Conservation (phyloP, 2,888 invertebrate species). For the Polydrusus cervinus region DNA sequence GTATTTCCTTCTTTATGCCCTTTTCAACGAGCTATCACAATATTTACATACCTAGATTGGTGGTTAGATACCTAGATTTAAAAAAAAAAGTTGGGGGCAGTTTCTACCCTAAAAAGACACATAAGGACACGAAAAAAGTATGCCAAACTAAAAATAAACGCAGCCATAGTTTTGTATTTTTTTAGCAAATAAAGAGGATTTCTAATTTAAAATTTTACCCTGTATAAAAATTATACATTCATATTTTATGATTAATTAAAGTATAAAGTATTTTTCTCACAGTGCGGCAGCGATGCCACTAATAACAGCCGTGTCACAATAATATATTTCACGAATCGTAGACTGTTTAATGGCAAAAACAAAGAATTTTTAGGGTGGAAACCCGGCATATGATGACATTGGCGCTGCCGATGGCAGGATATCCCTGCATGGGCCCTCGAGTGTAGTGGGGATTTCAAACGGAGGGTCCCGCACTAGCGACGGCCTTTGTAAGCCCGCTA, state of each 20-base stretch:
- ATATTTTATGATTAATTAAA: not conserved
- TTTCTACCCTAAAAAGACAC: too few relatives aligned
- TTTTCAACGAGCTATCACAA: too few relatives aligned
- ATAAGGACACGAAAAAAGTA: too few relatives aligned
- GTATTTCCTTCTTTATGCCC: too few relatives aligned
- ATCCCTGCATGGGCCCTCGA: constrained; percentile 66
- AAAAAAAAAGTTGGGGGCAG: too few relatives aligned
- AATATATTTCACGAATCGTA: constrained; percentile 1
- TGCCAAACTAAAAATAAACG: too few relatives aligned
- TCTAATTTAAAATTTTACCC: too few relatives aligned
- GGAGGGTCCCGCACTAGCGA: constrained; percentile 60
- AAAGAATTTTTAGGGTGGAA: constrained; percentile 26
- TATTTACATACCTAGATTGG: too few relatives aligned
- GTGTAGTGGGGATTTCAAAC: constrained; percentile 49
- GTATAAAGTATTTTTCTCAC: not conserved
- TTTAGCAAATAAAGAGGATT: too few relatives aligned
- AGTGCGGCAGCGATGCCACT: not conserved
- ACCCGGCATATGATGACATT: constrained; percentile 44
- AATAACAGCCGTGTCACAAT: not conserved
- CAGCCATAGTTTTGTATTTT: too few relatives aligned
- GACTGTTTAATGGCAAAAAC: constrained; percentile 27
- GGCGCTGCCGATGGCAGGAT: constrained; percentile 65
- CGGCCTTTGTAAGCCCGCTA: constrained; percentile 49
- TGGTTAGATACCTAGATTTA: too few relatives aligned
- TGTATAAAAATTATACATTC: too few relatives aligned